Evolutionary conservation across 2,797 vertebrate species (phyloP), one percentile per base, ranked within the genome.

Genomic region (Poecile montanus): DNA sequence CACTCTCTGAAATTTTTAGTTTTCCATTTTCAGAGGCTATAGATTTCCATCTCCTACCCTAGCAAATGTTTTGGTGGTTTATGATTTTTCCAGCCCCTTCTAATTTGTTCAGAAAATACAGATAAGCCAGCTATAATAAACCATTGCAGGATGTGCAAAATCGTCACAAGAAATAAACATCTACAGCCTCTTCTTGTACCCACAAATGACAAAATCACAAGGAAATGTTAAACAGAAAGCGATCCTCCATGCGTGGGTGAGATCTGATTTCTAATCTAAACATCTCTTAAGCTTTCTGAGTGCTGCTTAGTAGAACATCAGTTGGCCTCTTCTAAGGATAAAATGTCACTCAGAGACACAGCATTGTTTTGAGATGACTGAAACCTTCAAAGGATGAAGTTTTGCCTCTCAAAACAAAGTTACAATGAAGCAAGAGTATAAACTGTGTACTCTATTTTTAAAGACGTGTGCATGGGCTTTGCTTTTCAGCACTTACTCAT

Each of bases 1-100:
- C 93, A 66, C 65, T 62, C 22, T 81, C 82, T 84, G 75, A 92
- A 92, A 50, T 25, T 71, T 89, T 86, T 90, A 22, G 6, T 85
- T 96, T 96, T 96, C 80, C 88, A 72, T 90, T 97, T 94, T 84
- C 10, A 25, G 92, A 87, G 47, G 36, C 67, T 63, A 12, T 5
- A 96, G 67, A 74, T 95, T 95, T 96, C 83, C 73, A 91, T 76
- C 53, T 94, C 30, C 65, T 85, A 85, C 58, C 16, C 51, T 61
- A 87, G 67, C 47, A 86, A 79, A 32, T 34, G 10, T 62, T 90
- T 91, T 10, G 0, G 65, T 68, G 38, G 32, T 82, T 94, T 65
- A 22, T 63, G 65, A 53, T 74, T 94, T 94, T 96, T 88, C 88
- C 82, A 91, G 40, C 4, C 40, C 22, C 27, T 85, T 75, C 47